Percentiles rank a stretch among this genome's conserved stretches.
Conservation (phyloP, 2,888 invertebrate genomes). For the Rosalia funebris region DNA sequence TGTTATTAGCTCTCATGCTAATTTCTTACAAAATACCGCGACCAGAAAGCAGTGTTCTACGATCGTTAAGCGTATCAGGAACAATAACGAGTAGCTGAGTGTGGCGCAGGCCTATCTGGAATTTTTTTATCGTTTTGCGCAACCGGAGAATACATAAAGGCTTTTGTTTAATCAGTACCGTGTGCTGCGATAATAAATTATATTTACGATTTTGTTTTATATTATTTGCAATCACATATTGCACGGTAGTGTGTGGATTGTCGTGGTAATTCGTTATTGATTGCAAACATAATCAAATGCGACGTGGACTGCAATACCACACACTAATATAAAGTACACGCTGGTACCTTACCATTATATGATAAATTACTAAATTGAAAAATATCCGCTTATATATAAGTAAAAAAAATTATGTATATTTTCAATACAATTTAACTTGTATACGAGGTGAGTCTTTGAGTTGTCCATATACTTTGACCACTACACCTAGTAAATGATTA, state of each 20-base stretch:
- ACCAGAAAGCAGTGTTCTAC: background rate
- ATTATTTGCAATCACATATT: slow-evolving; percentile 20
- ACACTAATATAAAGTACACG: background rate
- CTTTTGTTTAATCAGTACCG: slow-evolving; percentile 30
- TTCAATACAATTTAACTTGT: too few relatives aligned
- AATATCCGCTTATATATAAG: background rate
- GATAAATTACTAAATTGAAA: too few relatives aligned
- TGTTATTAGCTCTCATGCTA: background rate
- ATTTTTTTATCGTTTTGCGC: background rate
- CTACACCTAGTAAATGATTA: too few relatives aligned
- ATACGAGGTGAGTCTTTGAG: too few relatives aligned
- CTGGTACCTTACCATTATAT: too few relatives aligned
- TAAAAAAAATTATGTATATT: too few relatives aligned
- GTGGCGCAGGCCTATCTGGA: background rate
- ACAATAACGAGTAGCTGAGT: background rate
- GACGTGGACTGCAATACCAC: slow-evolving; percentile 4
- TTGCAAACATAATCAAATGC: slow-evolving; percentile 9
- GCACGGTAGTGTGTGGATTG: slow-evolving; percentile 5
- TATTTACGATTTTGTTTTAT: slow-evolving; percentile 35
- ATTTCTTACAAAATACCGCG: slow-evolving; percentile 1
- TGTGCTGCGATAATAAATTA: slow-evolving; percentile 32
- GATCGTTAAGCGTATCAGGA: background rate
- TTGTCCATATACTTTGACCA: too few relatives aligned
- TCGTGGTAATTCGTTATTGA: slow-evolving; percentile 12
- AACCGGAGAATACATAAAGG: background rate